Evolutionary conservation across 2,888 invertebrate species (phyloP), one percentile per base, ranked within the genome.

Genomic region (Icerya purchasi): DNA sequence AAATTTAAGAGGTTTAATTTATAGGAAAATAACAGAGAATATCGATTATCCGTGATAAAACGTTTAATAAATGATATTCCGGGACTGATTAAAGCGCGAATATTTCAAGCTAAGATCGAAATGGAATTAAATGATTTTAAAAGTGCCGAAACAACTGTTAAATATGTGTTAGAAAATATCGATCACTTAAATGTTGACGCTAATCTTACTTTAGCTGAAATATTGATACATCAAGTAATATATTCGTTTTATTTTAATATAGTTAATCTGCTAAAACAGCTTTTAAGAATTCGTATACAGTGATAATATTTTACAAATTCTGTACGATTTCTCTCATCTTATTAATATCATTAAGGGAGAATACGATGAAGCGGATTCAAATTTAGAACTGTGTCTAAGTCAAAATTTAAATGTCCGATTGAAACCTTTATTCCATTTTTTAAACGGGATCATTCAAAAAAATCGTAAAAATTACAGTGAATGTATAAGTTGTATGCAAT

Each of bases 361-460:
- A 54, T 86, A 78, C 66, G 78, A 83, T 20, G 78, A 84, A 68
- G 94, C 94, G 0, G 78, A 84, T 14, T 89, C 91, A 70, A 83
- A 83, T 59, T 74, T 97, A 54, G 94, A 96, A 73, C 79, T 86
- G 64, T 91, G 89, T 60, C 74, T 96, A 18, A 92, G 92, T 68
- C 86, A 87, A 68, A 89, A 94, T 71, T 94, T 97, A 69, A 84
- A 87, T 72, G 84, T 96, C 0, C 76, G 93, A 64, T 92, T 94
- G 62, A 85, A 87, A 71, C 88, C 93, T 0, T 75, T 91, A 69
- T 97, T 90, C 69, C 89, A 93, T 72, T 78, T 92, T 63, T 78
- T 93, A 1, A 80, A 82, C 65, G 93, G 92, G 0, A 76, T 87
- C 23, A 82, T 94, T 56, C 79, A 86, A 64, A 90, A 86, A 69